These are phyloP conservation scores for Dicroscelio sp. DNA, from an alignment of 2,888 invertebrate genomes.

Conservation along the genomic window DNA sequence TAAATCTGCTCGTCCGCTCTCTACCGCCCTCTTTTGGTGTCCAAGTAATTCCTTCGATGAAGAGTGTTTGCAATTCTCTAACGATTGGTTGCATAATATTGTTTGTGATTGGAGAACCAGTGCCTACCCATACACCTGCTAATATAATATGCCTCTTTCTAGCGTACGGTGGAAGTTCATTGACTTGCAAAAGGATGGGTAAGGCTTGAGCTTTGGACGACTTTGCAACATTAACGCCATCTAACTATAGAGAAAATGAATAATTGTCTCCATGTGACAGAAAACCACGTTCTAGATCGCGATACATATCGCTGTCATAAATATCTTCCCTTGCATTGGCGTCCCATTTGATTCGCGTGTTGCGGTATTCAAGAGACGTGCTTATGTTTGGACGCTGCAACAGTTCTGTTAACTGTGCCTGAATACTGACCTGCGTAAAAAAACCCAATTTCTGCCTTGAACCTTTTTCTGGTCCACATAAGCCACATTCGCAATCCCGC, in stretches of 20 bases:
- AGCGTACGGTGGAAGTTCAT: constrained; percentile 32
- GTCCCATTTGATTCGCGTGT: not conserved
- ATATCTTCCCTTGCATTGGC: constrained; percentile 20
- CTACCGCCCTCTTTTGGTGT: constrained; percentile 22
- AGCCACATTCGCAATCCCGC: not conserved
- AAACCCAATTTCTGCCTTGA: not conserved
- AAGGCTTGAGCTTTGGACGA: constrained; percentile 17
- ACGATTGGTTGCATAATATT: constrained; percentile 39
- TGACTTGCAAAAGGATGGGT: constrained; percentile 19
- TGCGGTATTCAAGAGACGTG: not conserved
- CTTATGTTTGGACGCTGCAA: not conserved
- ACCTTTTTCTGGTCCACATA: not conserved
- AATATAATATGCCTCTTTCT: constrained; percentile 38
- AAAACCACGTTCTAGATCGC: constrained; percentile 32
- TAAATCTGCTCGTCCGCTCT: constrained; percentile 21
- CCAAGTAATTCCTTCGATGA: constrained; percentile 9
- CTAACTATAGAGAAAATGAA: constrained; percentile 44
- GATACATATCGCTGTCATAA: constrained; percentile 36
- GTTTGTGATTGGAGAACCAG: constrained; percentile 24
- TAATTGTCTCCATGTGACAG: constrained; percentile 30
- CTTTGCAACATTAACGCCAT: constrained; percentile 58
- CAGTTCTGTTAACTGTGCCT: not conserved
- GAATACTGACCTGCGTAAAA: not conserved
- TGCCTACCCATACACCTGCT: constrained; percentile 40
- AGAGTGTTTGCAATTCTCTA: not conserved